Conservation (phyloP, 2,888 invertebrate genomes). For the Sesamia inferens region DNA sequence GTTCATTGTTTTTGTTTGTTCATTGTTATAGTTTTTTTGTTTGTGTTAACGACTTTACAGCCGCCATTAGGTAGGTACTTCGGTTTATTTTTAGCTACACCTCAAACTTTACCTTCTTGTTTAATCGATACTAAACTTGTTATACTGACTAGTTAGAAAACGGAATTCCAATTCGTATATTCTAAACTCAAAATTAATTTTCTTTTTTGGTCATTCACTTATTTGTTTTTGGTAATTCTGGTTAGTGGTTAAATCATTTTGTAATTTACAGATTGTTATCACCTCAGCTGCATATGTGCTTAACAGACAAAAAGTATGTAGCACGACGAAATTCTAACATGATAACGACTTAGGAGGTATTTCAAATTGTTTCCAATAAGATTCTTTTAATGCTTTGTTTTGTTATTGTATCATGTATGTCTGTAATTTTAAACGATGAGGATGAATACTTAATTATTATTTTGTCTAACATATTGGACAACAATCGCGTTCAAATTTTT, state of each 20-base stretch:
- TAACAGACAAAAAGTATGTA: slow-evolving; percentile 27
- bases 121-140: slow-evolving; percentile 39
- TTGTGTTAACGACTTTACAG: slow-evolving; percentile 28
- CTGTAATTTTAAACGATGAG: slow-evolving; percentile 9
- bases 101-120: slow-evolving; percentile 10
- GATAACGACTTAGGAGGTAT: neutral
- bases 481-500: slow-evolving; percentile 34
- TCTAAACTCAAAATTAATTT: slow-evolving; percentile 15
- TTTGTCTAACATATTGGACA: slow-evolving; percentile 13
- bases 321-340: slow-evolving; percentile 28
- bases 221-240: slow-evolving; percentile 10
- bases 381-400: neutral
- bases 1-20: slow-evolving; percentile 53
- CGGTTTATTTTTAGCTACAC: slow-evolving; percentile 12
- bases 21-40: slow-evolving; percentile 14
- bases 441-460: slow-evolving; percentile 16
- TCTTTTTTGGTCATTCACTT: neutral
- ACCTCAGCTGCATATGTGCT: neutral
- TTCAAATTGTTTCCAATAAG: neutral
- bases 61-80: neutral
- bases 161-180: slow-evolving; percentile 15
- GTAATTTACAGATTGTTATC: slow-evolving; percentile 10
- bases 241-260: slow-evolving; percentile 8
- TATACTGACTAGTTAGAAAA: slow-evolving; percentile 26
- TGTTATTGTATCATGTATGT: neutral